Base-by-base conservation (phyloP, 2,113 vertebrate species). In the Sceloporus undulatus region DNA sequence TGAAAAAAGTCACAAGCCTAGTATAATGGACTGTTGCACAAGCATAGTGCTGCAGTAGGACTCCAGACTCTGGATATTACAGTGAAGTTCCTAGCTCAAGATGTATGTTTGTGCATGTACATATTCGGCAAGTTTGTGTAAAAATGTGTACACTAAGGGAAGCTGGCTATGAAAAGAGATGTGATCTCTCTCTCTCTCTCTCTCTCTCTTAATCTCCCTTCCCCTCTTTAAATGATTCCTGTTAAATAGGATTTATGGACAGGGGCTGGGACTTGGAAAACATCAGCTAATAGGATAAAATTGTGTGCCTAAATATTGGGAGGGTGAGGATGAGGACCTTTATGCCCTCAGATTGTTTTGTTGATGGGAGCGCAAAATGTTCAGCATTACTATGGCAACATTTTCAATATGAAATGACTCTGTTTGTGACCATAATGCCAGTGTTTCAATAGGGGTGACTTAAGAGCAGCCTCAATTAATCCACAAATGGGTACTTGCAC, bases 311-410 rank as follows among this genome's bases (percentile, higher is more conserved):
- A 87, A 87, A 73, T n/a, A 87, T 70, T 80, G 54, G 18, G 48
- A 91, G 68, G 65, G 78, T 90, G 84, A 80, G 23, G 91, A 77
- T 52, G 74, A 52, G 79, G 92, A 65, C 75, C 8, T 21, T 79
- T 88, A 89, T 90, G 88, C 91, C 23, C 70, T 75, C 54, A 21
- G 87, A 93, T 91, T 89, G 87, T 92, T 80, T 89, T 76, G 86
- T 86, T 84, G 90, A 87, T 91, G 92, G 23, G 65, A 88, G 87
- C 79, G 34, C 71, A 76, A 71, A 86, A 80, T 66, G 66, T 87
- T 89, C 92, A 88, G 85, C 82, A 89, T 93, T 86, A 9, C 92
- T 90, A 87, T 91, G 89, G 92, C 0, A 95, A 95, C 89, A 66
- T 65, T 90, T 93, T 86, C 85, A 89, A 76, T 90, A 42, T 82